These are phyloP conservation scores for Falcaria lacertinaria DNA, from an alignment of 2,888 invertebrate species.

Conservation along the genomic window DNA sequence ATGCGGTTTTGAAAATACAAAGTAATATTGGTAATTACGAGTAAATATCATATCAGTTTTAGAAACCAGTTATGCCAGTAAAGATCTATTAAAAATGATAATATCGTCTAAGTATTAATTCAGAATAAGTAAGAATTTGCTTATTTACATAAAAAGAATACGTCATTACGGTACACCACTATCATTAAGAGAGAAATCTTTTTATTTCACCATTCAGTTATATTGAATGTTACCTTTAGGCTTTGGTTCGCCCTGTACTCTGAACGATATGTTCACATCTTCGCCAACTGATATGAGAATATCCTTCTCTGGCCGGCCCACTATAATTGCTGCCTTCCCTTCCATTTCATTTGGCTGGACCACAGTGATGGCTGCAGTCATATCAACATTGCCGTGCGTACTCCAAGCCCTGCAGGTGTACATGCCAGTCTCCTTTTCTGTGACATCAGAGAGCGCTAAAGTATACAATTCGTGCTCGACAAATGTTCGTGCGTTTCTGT, in stretches of 20 bases:
- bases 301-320: conserved; percentile 88
- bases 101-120: too few relatives aligned
- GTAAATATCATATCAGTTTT: too few relatives aligned
- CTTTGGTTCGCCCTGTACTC: conserved; percentile 90
- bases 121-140: too few relatives aligned
- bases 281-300: conserved; percentile 87
- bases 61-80: too few relatives aligned
- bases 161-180: too few relatives aligned
- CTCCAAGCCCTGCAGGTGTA: conserved; percentile 89
- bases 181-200: too few relatives aligned
- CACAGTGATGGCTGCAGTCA: conserved; percentile 85
- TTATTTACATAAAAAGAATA: too few relatives aligned
- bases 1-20: too few relatives aligned
- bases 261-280: conserved; percentile 90
- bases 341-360: conserved; percentile 80
- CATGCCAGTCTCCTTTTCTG: conserved; percentile 85
- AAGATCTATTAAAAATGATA: too few relatives aligned
- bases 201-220: too few relatives aligned
- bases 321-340: conserved; percentile 88
- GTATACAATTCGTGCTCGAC: conserved; percentile 85
- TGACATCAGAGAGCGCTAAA: conserved; percentile 85
- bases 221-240: conserved; percentile 87
- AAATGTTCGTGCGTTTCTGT: conserved; percentile 83
- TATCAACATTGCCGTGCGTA: conserved; percentile 85
- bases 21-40: too few relatives aligned